Percentiles rank a stretch among this genome's conserved stretches.
phyloP scores from a whole-genome alignment of 23 tunicate species.

The Oikopleura dioica region DNA sequence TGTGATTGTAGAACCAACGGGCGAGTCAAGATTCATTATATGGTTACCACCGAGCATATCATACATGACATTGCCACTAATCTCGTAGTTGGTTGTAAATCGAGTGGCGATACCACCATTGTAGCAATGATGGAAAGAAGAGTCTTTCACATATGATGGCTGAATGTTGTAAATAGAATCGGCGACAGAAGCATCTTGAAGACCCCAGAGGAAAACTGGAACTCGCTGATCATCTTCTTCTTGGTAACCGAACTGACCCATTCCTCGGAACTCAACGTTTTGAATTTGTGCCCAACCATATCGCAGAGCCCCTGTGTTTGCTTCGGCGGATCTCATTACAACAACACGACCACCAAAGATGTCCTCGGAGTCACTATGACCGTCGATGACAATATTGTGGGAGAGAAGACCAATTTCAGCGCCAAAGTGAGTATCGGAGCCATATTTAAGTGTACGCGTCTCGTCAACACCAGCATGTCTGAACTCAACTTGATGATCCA shows the following conservation, averaged over 20 bases:
- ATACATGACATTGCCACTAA: not conserved
- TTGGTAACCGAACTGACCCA: slow-evolving; percentile 14
- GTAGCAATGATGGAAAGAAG: not conserved
- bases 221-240: not conserved
- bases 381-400: not conserved
- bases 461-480: not conserved
- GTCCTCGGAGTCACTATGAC: not conserved
- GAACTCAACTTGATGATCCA: not conserved
- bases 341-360: slow-evolving; percentile 9
- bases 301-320: not conserved
- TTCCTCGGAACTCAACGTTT: not conserved
- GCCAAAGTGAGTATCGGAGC: not conserved
- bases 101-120: not conserved
- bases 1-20: not conserved
- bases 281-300: not conserved
- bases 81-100: not conserved
- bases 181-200: not conserved
- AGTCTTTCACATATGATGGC: not conserved
- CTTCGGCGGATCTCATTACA: not conserved
- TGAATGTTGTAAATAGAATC: not conserved
- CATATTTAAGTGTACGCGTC: not conserved
- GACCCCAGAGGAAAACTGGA: slow-evolving; percentile 9
- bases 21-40: not conserved
- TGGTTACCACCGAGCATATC: no score
- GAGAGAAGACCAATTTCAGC: slow-evolving; percentile 8